Base-by-base conservation (phyloP, 2,888 invertebrate species). In the Melanostoma mellinum region DNA sequence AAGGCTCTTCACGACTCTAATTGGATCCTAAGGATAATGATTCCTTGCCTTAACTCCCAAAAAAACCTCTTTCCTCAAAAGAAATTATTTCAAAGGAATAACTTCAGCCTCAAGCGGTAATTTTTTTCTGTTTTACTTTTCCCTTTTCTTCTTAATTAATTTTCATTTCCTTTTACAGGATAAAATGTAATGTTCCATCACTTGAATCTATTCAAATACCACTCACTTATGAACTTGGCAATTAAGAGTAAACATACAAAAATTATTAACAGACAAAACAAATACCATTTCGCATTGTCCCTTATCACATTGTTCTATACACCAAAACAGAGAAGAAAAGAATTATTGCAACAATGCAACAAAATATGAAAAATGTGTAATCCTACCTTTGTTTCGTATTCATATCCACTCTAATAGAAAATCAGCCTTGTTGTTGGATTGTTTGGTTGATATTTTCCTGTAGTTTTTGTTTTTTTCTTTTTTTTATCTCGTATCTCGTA, bases 321-420 rank as follows among this genome's bases (percentile, higher is more conserved):
- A 61, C n/a, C 8, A 56, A 67, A 61, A 40, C 48, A 61, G 48
- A 58, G 44, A 63, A 42, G 33, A n/a, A 50, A 42, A 38, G 38
- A 35, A 67, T 61, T 40, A 33, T 65, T 58, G 53, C 58, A 75
- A 69, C 58, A 65, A 60, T 52, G 35, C 6, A 71, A 44, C 5
- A 20, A 44, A 67, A 67, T 55, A 50, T 69, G 20, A 71, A 81
- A 55, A 56, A 65, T 50, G 40, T 71, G 69, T 78, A 78, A 75
- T 71, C 84, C 74, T 84, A 84, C 84, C 84, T 84, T 84, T 84
- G 84, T 84, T 78, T 78, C 78, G 71, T 84, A 84, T 84, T 84
- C 84, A 84, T 84, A 84, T 84, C 84, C 84, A 84, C 78, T 84
- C 84, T 71, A 76, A 75, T 78, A 84, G 78, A 79, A 84, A 84